These are phyloP conservation scores for Todiramphus chloris DNA, from an alignment of 2,113 vertebrate genomes.

Conservation along the genomic window DNA sequence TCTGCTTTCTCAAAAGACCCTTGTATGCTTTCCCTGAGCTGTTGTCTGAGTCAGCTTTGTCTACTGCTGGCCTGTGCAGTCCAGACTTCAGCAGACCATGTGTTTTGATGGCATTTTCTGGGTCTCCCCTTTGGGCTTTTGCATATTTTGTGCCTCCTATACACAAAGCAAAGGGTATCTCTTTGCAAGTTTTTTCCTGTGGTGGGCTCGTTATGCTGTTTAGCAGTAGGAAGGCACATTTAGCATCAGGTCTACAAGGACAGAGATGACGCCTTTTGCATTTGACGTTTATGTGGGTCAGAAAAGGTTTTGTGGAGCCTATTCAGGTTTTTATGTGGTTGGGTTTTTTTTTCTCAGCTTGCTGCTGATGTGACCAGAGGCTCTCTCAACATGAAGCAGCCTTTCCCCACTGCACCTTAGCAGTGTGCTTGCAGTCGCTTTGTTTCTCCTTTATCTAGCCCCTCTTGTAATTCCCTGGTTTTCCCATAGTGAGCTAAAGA, in stretches of 20 bases:
- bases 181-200: not conserved
- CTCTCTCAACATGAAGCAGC: accelerated
- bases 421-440: accelerated
- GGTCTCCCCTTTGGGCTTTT: not conserved
- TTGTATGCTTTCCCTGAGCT: not conserved
- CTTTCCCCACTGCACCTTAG: not conserved
- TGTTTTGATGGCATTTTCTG: not conserved
- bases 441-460: not conserved
- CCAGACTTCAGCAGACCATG: not conserved
- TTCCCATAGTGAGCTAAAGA: not conserved
- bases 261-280: not conserved
- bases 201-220: not conserved
- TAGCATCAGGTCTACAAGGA: not conserved
- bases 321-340: not conserved
- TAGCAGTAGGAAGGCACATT: not conserved
- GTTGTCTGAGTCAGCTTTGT: not conserved
- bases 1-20: not conserved
- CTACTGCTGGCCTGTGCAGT: not conserved
- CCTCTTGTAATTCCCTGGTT: not conserved
- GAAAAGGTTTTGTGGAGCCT: not conserved
- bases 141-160: not conserved
- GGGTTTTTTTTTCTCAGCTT: not conserved
- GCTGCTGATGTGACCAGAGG: not conserved
- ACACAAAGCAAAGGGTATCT: not conserved
- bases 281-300: not conserved